Evolutionary conservation across 1,140 invertebrate genomes (phyloP).

Genomic region (Rhynchophorus ferrugineus): DNA sequence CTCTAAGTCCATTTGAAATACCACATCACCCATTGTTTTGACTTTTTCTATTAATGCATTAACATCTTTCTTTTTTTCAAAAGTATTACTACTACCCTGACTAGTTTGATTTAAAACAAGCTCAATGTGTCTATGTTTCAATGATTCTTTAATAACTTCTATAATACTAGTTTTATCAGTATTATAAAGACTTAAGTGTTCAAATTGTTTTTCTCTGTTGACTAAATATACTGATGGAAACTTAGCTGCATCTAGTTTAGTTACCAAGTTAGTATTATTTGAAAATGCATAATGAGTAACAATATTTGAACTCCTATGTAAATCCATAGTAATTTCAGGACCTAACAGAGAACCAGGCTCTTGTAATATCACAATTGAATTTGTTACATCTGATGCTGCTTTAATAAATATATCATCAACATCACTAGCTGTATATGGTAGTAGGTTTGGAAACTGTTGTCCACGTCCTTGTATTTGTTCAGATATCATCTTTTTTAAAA

Average conservation of each 20-base stretch:
- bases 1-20: slow-evolving; percentile 82
- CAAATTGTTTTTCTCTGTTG: neutral
- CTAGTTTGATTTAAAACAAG: slow-evolving; percentile 22
- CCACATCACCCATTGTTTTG: slow-evolving; percentile 43
- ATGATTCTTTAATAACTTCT: slow-evolving; percentile 5
- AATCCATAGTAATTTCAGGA: slow-evolving; percentile 55
- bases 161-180: neutral
- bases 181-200: neutral
- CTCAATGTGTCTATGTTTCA: slow-evolving; percentile 7
- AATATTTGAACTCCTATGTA: slow-evolving; percentile 30
- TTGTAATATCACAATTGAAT: slow-evolving; percentile 56
- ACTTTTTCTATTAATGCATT: slow-evolving; percentile 31
- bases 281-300: slow-evolving; percentile 12
- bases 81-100: slow-evolving; percentile 5
- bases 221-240: slow-evolving; percentile 6
- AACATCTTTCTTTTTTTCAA: slow-evolving; percentile 20
- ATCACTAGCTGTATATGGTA: slow-evolving; percentile 47
- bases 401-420: slow-evolving; percentile 40
- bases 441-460: slow-evolving; percentile 51
- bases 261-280: slow-evolving; percentile 16
- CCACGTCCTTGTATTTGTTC: slow-evolving; percentile 54
- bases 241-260: neutral
- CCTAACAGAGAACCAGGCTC: slow-evolving; percentile 48
- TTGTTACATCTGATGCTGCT: slow-evolving; percentile 36
- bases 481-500: slow-evolving; percentile 52